These are phyloP conservation scores for Phaethon lepturus DNA, from an alignment of 2,113 vertebrate species.

Conservation along the genomic window DNA sequence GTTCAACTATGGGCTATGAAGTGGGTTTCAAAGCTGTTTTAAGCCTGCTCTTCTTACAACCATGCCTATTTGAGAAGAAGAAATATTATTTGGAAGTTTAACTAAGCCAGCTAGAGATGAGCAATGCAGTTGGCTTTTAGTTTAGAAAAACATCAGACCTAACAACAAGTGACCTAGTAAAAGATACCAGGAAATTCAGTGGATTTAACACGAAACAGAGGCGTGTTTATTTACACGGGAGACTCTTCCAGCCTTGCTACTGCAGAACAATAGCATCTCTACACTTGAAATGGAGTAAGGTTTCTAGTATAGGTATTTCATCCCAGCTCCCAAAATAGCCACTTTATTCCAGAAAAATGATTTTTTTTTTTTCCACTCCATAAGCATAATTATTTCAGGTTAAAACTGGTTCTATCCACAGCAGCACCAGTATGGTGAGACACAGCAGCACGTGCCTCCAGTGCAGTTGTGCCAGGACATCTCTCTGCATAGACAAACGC, in stretches of 20 bases:
- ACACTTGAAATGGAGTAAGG: not conserved
- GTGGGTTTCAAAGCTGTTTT: conserved; percentile 11
- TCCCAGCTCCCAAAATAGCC: not conserved
- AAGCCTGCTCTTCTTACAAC: not conserved
- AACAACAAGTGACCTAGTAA: not conserved
- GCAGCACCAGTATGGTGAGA: not conserved
- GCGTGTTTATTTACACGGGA: not conserved
- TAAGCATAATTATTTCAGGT: not conserved
- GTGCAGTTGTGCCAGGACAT: not conserved
- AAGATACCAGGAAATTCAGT: not conserved
- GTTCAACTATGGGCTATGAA: not conserved
- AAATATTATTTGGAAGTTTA: not conserved
- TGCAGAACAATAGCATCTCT: not conserved
- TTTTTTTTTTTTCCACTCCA: not conserved
- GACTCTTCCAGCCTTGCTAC: not conserved
- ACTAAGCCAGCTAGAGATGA: not conserved
- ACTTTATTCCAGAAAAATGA: not conserved
- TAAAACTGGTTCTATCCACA: not conserved
- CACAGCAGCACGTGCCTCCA: rapidly evolving
- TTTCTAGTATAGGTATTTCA: not conserved
- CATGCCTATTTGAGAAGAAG: not conserved
- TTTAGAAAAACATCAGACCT: not conserved
- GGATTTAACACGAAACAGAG: not conserved
- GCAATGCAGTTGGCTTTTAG: not conserved
- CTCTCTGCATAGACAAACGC: not conserved